These are phyloP conservation scores for Caenorhabditis becei DNA, from an alignment of 2,888 invertebrate species.

Conservation along the genomic window DNA sequence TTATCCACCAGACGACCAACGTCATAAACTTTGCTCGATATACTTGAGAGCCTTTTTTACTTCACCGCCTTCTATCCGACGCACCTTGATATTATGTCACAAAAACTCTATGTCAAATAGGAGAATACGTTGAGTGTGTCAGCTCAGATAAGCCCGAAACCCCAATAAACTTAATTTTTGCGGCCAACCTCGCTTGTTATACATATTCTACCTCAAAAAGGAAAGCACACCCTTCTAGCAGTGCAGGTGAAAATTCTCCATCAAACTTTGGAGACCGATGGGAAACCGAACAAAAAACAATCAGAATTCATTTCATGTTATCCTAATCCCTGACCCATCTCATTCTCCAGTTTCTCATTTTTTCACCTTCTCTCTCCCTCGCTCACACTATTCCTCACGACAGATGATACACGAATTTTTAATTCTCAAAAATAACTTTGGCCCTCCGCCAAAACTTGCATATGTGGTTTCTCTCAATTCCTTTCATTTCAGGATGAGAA, in stretches of 20 bases:
- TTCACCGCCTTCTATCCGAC: neutral
- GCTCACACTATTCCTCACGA: neutral
- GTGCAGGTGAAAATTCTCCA: neutral
- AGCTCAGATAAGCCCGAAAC: slow-evolving; percentile 19
- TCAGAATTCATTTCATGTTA: too few species aligned
- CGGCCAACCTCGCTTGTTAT: neutral
- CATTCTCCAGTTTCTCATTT: neutral
- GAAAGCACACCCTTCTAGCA: neutral
- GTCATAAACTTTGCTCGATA: slow-evolving; percentile 1
- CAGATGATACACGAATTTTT: slow-evolving; percentile 36
- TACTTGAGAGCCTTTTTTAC: neutral
- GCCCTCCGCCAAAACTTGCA: slow-evolving; percentile 5
- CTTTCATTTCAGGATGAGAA: slow-evolving; percentile 31
- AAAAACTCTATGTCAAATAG: slow-evolving; percentile 37
- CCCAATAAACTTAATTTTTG: slow-evolving; percentile 39
- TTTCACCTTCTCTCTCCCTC: slow-evolving; percentile 15
- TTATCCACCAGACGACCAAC: neutral
- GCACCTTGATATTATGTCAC: slow-evolving; percentile 27
- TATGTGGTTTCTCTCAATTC: slow-evolving; percentile 3
- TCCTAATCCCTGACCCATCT: too few species aligned
- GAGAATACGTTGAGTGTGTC: neutral
- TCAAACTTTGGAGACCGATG: too few species aligned
- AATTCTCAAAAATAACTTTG: slow-evolving; percentile 33
- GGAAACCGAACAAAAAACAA: too few species aligned
- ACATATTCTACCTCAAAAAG: neutral